A percentile compares a stretch with the other conserved stretches of the same genome.
Evolutionary conservation across 2,113 vertebrate genomes (phyloP).

Genomic region (Nematolebias whitei): DNA sequence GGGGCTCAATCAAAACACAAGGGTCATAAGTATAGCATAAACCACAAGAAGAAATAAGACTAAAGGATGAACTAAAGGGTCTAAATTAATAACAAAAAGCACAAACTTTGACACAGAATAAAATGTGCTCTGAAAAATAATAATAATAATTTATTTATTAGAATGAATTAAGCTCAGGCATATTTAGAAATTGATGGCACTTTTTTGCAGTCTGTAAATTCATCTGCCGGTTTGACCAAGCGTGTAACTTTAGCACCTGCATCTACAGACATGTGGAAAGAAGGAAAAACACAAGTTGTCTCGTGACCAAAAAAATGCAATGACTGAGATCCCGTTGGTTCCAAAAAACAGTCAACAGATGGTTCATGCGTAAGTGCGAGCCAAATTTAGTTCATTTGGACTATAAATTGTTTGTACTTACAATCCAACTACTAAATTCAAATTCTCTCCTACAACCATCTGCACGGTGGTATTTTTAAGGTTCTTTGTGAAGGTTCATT

Average conservation of each 20-base stretch:
- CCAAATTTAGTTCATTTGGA: background rate
- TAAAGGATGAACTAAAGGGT: too few species aligned
- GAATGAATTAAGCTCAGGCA: too few species aligned
- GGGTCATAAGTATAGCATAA: too few species aligned
- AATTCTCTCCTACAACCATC: background rate
- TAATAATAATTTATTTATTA: too few species aligned
- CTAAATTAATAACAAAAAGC: too few species aligned
- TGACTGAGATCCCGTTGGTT: background rate
- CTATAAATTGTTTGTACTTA: background rate
- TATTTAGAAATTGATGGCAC: too few species aligned
- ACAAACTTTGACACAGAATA: too few species aligned
- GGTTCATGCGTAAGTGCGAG: background rate
- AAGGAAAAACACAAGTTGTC: background rate
- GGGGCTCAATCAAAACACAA: too few species aligned
- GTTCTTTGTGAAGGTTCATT: too few species aligned
- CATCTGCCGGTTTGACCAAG: background rate
- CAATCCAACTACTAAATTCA: background rate
- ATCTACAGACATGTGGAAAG: background rate
- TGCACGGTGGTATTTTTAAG: background rate
- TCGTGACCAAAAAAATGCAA: background rate
- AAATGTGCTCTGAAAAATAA: too few species aligned
- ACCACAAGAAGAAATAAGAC: too few species aligned
- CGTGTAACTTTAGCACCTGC: background rate
- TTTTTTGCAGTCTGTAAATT: too few species aligned
- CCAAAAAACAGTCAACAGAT: conserved; percentile 1